Evolutionary conservation across 2,888 invertebrate species (phyloP).

Genomic region (Drosophila birchii): DNA sequence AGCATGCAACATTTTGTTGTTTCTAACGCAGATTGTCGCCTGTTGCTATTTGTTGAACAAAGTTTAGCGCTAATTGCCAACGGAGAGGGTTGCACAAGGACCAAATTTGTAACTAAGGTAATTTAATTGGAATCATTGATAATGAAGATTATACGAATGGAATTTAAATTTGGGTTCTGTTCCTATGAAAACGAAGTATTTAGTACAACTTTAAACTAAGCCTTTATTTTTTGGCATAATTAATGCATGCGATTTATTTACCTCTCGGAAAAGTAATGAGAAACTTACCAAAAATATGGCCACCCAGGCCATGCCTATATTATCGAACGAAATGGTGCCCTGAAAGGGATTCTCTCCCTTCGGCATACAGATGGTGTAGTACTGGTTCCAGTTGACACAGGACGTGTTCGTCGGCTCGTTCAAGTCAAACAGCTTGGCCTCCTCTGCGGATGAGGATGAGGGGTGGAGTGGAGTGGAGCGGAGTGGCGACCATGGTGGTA

Average conservation of each 20-base stretch:
- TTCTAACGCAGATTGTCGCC: slow-evolving; percentile 13
- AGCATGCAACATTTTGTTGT: slow-evolving; percentile 55
- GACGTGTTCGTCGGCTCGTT: slow-evolving; percentile 89
- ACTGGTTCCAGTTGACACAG: slow-evolving; percentile 99
- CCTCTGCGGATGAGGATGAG: no score
- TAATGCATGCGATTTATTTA: no score
- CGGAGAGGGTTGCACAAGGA: neutral
- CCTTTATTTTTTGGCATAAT: no score
- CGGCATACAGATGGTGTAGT: slow-evolving; percentile 97
- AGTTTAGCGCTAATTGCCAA: slow-evolving; percentile 42
- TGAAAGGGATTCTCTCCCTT: slow-evolving; percentile 98
- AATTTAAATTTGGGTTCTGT: no score
- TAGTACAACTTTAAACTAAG: no score
- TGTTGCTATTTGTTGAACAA: slow-evolving; percentile 61
- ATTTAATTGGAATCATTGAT: neutral
- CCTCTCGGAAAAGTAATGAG: neutral
- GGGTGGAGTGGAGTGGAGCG: slow-evolving; percentile 2
- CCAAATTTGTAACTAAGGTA: neutral
- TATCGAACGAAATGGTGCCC: slow-evolving; percentile 99
- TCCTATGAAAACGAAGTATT: no score
- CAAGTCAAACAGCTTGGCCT: slow-evolving; percentile 84
- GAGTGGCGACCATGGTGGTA: neutral
- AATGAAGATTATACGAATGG: no score
- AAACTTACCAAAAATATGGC: slow-evolving; percentile 98
- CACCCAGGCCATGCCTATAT: slow-evolving; percentile 99